Conservation (phyloP, 2,113 vertebrate genomes). For the Haliaeetus leucogaster region DNA sequence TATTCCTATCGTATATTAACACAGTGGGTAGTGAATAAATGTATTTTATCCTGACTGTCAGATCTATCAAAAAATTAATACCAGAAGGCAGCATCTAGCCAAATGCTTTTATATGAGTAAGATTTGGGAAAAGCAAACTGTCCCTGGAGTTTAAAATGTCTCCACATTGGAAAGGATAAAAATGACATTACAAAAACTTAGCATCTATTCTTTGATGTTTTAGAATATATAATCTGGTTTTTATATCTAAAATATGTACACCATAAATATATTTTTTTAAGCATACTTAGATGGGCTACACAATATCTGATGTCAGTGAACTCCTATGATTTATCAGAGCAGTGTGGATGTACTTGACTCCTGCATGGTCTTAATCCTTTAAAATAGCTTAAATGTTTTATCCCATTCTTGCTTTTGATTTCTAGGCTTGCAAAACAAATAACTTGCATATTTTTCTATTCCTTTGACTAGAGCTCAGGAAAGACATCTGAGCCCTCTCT, state of each 20-base stretch:
- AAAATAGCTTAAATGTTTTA: neutral
- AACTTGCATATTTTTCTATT: constrained; percentile 6
- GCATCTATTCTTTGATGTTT: too few relatives aligned
- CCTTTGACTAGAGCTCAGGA: constrained; percentile 86
- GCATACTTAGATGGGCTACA: neutral
- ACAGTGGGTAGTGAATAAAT: neutral
- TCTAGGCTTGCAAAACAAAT: neutral
- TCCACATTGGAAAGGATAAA: neutral
- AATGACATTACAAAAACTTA: neutral
- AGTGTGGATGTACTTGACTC: neutral
- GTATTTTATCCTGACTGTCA: neutral
- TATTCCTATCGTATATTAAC: fast-evolving
- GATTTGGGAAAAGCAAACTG: neutral
- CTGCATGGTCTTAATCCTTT: neutral
- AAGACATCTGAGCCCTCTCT: constrained; percentile 94
- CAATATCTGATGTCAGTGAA: neutral
- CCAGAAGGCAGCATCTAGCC: neutral
- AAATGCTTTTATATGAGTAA: neutral
- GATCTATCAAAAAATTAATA: neutral
- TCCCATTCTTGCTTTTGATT: neutral
- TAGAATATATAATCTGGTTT: neutral
- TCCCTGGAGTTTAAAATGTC: neutral
- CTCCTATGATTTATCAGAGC: neutral
- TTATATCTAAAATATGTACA: neutral
- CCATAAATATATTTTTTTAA: neutral